Percentiles rank a stretch among this genome's conserved stretches.
These are phyloP conservation scores for Corythoichthys intestinalis DNA, from an alignment of 2,113 vertebrate species.

Conservation along the genomic window DNA sequence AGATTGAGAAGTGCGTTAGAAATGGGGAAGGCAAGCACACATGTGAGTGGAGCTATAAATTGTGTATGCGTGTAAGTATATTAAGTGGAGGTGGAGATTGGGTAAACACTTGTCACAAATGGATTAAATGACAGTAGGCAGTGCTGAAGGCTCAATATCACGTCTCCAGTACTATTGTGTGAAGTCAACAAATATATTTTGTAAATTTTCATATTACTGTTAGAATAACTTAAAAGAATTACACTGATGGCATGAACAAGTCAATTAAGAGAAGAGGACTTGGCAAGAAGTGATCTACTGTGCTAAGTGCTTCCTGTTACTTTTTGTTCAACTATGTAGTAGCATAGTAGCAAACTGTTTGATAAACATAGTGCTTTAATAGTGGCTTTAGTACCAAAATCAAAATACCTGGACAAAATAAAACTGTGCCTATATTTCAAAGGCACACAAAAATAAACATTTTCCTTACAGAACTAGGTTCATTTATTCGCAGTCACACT, in stretches of 20 bases:
- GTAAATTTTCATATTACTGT: no score
- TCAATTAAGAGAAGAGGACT: background rate
- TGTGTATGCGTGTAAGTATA: constrained; percentile 1
- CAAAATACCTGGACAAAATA: background rate
- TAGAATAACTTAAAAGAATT: background rate
- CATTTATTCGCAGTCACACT: constrained; percentile 31
- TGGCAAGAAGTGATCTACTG: background rate
- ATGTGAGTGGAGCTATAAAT: constrained; percentile 52
- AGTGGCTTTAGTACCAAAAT: background rate
- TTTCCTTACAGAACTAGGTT: constrained; percentile 49
- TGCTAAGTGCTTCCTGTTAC: background rate
- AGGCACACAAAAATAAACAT: constrained; percentile 26
- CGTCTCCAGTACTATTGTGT: background rate
- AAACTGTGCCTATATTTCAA: constrained; percentile 38
- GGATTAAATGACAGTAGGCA: background rate
- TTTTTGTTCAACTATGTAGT: background rate
- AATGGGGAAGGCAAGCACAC: constrained; percentile 14
- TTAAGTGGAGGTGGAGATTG: constrained; percentile 10
- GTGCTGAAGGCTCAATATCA: background rate
- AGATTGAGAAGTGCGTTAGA: constrained; percentile 3
- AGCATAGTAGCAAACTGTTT: no score
- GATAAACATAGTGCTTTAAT: no score
- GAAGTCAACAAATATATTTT: background rate
- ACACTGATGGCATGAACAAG: background rate
- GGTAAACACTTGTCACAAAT: constrained; percentile 9